A percentile compares a stretch with the other conserved stretches of the same genome.
Conservation (phyloP, 1,140 invertebrate species). For the Polypedilum pembai region DNA sequence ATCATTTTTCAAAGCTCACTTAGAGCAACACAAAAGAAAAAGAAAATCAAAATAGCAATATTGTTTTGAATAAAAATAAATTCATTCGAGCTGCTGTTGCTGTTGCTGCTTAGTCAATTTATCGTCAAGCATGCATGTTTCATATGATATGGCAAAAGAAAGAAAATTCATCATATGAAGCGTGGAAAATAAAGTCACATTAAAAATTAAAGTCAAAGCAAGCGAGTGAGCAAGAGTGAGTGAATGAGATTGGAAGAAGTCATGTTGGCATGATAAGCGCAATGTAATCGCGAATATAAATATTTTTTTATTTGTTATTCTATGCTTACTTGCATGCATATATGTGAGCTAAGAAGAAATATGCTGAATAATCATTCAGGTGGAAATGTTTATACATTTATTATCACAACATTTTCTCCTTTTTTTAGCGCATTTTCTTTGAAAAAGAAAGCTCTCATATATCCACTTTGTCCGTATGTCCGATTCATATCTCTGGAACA, state of each 20-base stretch:
- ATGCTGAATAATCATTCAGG: constrained; percentile 15
- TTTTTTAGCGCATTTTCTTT: too few relatives aligned
- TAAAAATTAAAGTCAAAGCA: constrained; percentile 16
- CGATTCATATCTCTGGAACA: too few relatives aligned
- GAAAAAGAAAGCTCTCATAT: too few relatives aligned
- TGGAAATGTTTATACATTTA: constrained; percentile 26
- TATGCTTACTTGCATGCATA: not conserved
- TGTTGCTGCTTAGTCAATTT: not conserved
- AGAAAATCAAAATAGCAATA: not conserved
- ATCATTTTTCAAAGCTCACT: not conserved
- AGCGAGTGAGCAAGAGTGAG: not conserved
- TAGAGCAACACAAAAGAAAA: not conserved
- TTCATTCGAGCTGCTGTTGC: not conserved
- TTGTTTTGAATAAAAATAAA: not conserved
- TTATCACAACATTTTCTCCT: constrained; percentile 14
- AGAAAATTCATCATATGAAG: not conserved
- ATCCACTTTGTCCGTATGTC: too few relatives aligned
- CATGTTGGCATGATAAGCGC: not conserved
- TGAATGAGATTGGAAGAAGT: not conserved
- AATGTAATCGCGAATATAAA: constrained; percentile 1
- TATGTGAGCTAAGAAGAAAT: constrained; percentile 3
- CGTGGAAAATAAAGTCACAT: constrained; percentile 13
- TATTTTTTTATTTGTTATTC: constrained; percentile 20
- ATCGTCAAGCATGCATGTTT: not conserved
- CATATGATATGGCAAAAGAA: not conserved